Base-by-base conservation (phyloP, 2,113 vertebrate species). In the Erinaceus europaeus region DNA sequence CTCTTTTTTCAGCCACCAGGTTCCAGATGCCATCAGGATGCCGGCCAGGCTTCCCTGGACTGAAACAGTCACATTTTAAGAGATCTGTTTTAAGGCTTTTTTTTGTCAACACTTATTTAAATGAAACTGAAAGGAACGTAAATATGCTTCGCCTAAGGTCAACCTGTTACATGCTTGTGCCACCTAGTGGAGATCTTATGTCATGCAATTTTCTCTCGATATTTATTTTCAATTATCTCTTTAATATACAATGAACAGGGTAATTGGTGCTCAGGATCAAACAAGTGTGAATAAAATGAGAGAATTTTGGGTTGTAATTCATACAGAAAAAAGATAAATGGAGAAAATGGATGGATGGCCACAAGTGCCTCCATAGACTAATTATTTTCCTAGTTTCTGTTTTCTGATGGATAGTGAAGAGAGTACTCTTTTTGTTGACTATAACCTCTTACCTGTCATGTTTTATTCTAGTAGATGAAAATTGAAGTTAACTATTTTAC, bases 401-500 rank as follows among this genome's bases (percentile, higher is more conserved):
- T 87, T 90, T 90, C 67, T 71, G 32, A 34, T 73, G 29, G 50
- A 17, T 90, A 82, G 82, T 53, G 57, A 53, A 87, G 68, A 20
- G 84, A 52, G 42, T 71, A 15, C 50, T 77, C 34, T 64, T 40
- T 85, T 86, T 65, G 34, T 18, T 61, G 64, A 88, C 40, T 34
- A 11, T 57, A 11, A 38, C 6, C 17, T 38, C 34, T 74, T 32
- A 68, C 27, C 80, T 84, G 75, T 80, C 15, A 79, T 74, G 50
- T 74, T 59, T 87, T 83, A 44, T 78, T 82, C 11, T 40, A 59
- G 23, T 69, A 74, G 82, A 59, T 46, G 21, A 69, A 78, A 13
- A 42, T n/a, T 34, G 18, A 86, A 68, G 74, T 14, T 73, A 78
- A 73, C 27, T 50, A 55, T 68, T 78, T 89, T n/a, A n/a, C n/a